phyloP scores from a whole-genome alignment of 2,113 vertebrate genomes.

The Cryptomyrus ogoouensis region DNA sequence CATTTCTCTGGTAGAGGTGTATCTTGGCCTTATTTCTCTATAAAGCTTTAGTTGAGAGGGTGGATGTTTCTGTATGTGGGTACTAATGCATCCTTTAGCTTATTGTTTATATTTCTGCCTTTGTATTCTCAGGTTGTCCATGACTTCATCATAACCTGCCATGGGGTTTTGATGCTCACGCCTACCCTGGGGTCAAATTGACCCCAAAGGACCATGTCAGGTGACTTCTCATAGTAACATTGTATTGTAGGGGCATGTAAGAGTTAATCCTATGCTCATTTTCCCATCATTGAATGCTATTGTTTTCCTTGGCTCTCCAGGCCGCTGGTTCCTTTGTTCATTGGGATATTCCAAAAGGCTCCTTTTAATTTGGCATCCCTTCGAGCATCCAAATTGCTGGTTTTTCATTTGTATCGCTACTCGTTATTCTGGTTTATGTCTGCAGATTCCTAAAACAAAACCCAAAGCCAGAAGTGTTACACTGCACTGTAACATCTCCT shows the following conservation, averaged over 20 bases:
- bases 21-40: background rate
- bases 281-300: background rate
- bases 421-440: background rate
- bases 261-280: background rate
- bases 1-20: background rate
- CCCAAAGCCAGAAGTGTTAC: background rate
- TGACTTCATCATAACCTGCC: background rate
- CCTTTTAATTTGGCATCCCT: background rate
- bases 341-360: background rate
- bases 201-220: too few relatives aligned
- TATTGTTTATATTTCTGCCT: background rate
- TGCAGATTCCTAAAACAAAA: background rate
- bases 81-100: background rate
- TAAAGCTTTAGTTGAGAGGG: background rate
- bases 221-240: too few relatives aligned
- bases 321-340: background rate
- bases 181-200: too few relatives aligned
- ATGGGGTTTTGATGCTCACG: background rate
- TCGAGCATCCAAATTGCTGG: background rate
- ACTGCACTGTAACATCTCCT: background rate
- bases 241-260: too few relatives aligned
- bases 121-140: background rate
- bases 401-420: background rate
- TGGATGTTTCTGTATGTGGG: background rate
- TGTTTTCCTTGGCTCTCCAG: background rate